Base-by-base conservation (phyloP, 2,888 invertebrate species). In the Tholera decimalis region DNA sequence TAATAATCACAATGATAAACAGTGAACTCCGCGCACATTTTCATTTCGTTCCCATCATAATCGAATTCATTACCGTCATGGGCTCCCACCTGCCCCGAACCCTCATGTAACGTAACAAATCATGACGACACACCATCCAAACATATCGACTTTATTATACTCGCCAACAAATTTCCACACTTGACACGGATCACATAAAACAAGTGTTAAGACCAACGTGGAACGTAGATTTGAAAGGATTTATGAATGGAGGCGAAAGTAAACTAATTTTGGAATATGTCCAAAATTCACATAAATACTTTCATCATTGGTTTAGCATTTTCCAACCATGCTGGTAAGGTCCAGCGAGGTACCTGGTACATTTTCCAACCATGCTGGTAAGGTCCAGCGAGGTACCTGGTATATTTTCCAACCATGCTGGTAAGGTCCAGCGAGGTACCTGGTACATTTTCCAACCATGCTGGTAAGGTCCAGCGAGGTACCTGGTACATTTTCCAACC, bases 61-160 rank as follows among this genome's bases (percentile, higher is more conserved):
- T 78, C 57, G 79, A 54, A 73, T 73, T 78, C 79, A 74, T 78
- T 59, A 73, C 59, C 66, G 60, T 35, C 60, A 78, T 78, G 67
- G 44, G n/a, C 53, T 2, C 50, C 74, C 79, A 73, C 73, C 79
- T 74, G 67, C 20, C 65, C 35, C 51, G 20, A 46, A 60, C 74
- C 37, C 26, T 43, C 67, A 9, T 57, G 54, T 41, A 54, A 54
- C 53, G 44, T 51, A 56, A 66, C 67, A 73, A 60, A 65, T 73
- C 51, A 60, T 53, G 41, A 73, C 57, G 43, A 30, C 43, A 65
- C 75, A 50, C 56, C 57, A 73, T 78, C 60, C 44, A 74, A 59
- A 64, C 30, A 37, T 43, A 54, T 73, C 74, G 44, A 60, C 39
- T n/a, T n/a, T n/a, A 56, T 71, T 56, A 49, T 43, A 37, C 51